Base-by-base conservation (phyloP, 2,113 vertebrate genomes). In the Oenanthe oenanthe region DNA sequence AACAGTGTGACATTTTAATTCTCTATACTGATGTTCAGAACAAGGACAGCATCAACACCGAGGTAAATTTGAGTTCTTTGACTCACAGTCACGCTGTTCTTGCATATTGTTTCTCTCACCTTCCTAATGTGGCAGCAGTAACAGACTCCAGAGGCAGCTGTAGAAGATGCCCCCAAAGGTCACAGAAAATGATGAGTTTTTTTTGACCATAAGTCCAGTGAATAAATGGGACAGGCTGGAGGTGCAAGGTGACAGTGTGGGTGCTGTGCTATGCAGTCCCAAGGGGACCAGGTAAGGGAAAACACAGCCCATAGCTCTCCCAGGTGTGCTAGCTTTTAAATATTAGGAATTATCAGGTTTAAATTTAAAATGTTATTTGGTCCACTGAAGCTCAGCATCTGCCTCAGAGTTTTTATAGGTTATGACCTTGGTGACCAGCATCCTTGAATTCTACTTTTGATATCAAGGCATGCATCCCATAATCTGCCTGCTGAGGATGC, bases 221-320 rank as follows among this genome's bases (percentile, higher is more conserved):
- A 36, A 13, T 60, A 17, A 29, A 56, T 1, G 8, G 48, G 85
- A 29, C 51, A 54, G 77, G 61, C 17, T 51, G 61, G n/a, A 68
- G 85, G 48, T 75, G 70, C 2, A 10, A 7, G 43, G 43, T 34
- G 76, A 29, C 74, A 36, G 10, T 13, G 48, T 4, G 3, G 19
- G 26, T 62, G 53, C 43, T 4, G 1, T 24, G 75, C 48, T 67
- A 38, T 0, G 0, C 28, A 40, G 54, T 8, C 11, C 70, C n/a
- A 2, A 19, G 32, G 38, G 51, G 24, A 42, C 17, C 12, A 36
- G 38, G 38, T 17, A 56, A 67, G 38, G 70, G 74, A 28, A 72
- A 25, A 25, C 0, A 4, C 38, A 57, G 34, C 29, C 50, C 31
- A 3, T 1, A 10, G 24, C 58, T 65, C 31, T 34, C 75, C 38